Conservation (phyloP, 2,888 invertebrate species). For the Cryptocephalus primarius region DNA sequence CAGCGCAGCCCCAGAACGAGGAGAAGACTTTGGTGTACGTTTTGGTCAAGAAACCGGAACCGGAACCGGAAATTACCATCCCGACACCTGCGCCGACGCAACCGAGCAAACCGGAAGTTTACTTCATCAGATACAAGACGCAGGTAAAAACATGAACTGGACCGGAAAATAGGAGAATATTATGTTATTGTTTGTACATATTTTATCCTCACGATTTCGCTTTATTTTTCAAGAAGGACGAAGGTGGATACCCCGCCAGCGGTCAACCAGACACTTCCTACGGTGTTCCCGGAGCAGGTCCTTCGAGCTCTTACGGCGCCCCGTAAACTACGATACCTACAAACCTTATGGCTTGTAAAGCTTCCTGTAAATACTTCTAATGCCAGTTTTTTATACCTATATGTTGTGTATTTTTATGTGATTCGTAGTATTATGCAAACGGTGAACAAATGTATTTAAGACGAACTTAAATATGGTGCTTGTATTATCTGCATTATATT, state of each 20-base stretch:
- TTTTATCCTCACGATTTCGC: background rate
- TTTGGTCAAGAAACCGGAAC: conserved; percentile 79
- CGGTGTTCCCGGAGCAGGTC: conserved; percentile 38
- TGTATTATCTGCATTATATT: background rate
- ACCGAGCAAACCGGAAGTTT: conserved; percentile 81
- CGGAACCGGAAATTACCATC: conserved; percentile 65
- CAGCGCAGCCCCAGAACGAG: conserved; percentile 72
- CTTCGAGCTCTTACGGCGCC: conserved; percentile 51
- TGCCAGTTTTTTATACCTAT: conserved; percentile 11
- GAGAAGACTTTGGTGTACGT: conserved; percentile 85
- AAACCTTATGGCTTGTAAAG: conserved; percentile 4
- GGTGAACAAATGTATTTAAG: conserved; percentile 13
- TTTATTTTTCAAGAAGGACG: conserved; percentile 28
- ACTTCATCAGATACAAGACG: conserved; percentile 82
- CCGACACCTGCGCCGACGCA: conserved; percentile 75
- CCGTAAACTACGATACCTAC: conserved; percentile 26
- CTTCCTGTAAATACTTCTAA: conserved; percentile 13
- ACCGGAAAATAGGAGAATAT: background rate
- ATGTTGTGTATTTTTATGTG: conserved; percentile 9
- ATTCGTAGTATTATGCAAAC: conserved; percentile 6
- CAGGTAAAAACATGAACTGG: conserved; percentile 47
- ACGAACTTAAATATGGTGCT: background rate
- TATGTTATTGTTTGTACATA: background rate
- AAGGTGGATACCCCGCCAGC: conserved; percentile 33
- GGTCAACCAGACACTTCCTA: conserved; percentile 39